Conservation (phyloP, 2,797 vertebrate species). For the Eleutherodactylus coqui region DNA sequence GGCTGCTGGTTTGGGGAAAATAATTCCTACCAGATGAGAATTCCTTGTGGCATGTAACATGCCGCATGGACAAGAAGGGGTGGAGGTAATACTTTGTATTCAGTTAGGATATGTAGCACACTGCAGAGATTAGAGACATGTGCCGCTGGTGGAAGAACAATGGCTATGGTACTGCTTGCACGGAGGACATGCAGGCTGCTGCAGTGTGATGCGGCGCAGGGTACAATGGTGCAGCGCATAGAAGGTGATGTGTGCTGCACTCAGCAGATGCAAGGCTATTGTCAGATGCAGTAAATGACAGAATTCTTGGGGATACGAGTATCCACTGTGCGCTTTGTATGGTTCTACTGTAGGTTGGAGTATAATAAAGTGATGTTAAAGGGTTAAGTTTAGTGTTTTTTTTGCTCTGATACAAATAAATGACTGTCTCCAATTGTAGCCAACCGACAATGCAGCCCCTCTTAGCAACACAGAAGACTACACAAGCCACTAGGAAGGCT, state of each 20-base stretch:
- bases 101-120: neutral
- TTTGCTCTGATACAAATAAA: neutral
- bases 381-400: neutral
- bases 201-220: slow-evolving; percentile 5
- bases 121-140: slow-evolving; percentile 1
- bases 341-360: neutral
- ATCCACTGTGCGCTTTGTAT: neutral
- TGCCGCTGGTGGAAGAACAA: slow-evolving; percentile 1
- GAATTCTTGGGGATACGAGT: neutral
- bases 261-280: neutral
- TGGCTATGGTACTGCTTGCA: neutral
- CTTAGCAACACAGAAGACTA: neutral
- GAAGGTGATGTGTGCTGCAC: neutral
- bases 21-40: neutral
- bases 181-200: slow-evolving; percentile 13
- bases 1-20: no score
- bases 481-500: slow-evolving; percentile 24
- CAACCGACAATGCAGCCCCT: neutral
- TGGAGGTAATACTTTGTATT: neutral
- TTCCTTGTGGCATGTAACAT: neutral
- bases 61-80: neutral
- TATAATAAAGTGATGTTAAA: neutral
- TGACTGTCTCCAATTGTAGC: neutral
- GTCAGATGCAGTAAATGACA: no score
- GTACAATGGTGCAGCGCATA: neutral